These are phyloP conservation scores for Polymixis lichenea DNA, from an alignment of 2,888 invertebrate genomes.

Conservation along the genomic window DNA sequence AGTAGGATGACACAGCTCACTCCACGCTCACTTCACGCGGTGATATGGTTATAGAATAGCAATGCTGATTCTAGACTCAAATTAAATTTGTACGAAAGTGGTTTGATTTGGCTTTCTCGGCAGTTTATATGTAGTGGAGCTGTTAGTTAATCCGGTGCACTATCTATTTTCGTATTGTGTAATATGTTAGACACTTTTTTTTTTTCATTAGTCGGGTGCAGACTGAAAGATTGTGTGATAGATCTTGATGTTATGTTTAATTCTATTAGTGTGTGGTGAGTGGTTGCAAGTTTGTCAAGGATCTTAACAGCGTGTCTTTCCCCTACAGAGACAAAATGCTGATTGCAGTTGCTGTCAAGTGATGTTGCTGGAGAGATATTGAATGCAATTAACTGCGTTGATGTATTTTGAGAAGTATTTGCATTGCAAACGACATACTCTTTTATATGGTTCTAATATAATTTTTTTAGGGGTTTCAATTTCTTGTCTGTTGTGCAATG, in stretches of 20 bases:
- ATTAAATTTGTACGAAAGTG: background rate
- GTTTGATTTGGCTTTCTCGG: background rate
- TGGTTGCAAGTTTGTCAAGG: background rate
- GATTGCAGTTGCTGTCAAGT: background rate
- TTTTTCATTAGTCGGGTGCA: background rate
- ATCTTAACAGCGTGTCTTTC: background rate
- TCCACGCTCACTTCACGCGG: no score
- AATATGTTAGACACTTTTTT: background rate
- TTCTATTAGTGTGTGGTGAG: background rate
- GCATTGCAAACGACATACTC: no score
- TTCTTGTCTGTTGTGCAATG: no score
- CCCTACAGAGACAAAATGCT: background rate
- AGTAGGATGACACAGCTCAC: no score
- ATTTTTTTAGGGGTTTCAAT: no score
- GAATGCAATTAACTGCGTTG: no score
- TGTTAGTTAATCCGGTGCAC: background rate
- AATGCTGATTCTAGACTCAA: background rate
- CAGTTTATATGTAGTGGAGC: background rate
- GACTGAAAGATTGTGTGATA: background rate
- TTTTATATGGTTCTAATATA: no score
- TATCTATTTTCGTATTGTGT: background rate
- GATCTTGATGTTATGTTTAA: background rate
- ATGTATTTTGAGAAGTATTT: no score
- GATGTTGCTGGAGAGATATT: background rate
- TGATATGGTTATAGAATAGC: no score